Percentiles rank a stretch among this genome's conserved stretches.
Evolutionary conservation across 2,113 vertebrate species (phyloP).

Genomic region (Orientallactaga bullata): DNA sequence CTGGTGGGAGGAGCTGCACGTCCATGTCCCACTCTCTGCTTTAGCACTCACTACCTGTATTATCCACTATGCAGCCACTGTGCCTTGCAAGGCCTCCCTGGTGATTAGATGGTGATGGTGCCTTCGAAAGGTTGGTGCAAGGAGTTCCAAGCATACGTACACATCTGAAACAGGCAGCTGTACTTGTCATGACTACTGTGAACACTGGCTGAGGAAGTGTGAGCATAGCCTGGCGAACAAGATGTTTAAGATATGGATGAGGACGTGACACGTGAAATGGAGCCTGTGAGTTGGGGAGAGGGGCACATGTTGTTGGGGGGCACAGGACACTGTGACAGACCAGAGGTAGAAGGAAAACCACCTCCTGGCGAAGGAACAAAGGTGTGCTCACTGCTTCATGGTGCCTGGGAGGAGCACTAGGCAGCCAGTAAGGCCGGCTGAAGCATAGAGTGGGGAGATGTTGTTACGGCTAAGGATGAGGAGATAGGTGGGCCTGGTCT

Average conservation of each 20-base stretch:
- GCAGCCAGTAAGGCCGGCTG: rapidly evolving
- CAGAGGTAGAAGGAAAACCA: background rate
- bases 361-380: background rate
- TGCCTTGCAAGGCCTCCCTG: background rate
- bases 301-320: background rate
- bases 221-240: background rate
- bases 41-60: background rate
- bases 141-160: background rate
- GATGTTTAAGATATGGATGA: background rate
- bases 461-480: background rate
- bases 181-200: no score
- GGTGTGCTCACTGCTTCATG: background rate
- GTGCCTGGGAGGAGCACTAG: rapidly evolving
- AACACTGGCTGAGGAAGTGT: background rate
- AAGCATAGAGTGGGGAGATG: rapidly evolving
- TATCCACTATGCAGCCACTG: background rate
- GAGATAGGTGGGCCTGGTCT: background rate
- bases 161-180: background rate
- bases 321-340: background rate
- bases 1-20: background rate
- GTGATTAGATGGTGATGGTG: background rate
- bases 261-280: background rate
- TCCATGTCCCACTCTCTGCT: background rate
- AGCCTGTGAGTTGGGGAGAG: background rate
- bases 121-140: background rate